Evolutionary conservation across 2,888 invertebrate species (phyloP).

Genomic region (Antitype chi): DNA sequence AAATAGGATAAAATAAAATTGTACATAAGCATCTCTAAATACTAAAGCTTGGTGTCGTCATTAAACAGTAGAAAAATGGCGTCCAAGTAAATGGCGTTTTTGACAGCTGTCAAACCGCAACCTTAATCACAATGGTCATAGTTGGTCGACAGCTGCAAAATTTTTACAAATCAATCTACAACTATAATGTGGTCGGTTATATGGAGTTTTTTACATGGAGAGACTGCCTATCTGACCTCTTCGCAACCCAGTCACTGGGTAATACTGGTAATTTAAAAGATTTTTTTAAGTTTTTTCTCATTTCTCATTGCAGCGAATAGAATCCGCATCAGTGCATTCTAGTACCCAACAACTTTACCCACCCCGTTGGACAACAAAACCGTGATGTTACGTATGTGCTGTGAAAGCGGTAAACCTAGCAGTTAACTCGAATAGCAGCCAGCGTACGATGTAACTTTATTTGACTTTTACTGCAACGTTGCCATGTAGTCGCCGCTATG

Average conservation of each 20-base stretch:
- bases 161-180: not conserved
- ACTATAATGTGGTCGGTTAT: no score
- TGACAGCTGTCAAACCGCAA: not conserved
- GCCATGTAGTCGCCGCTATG: constrained; percentile 23
- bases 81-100: not conserved
- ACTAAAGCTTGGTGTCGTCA: not conserved
- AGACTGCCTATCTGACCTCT: no score
- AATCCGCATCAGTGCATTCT: constrained; percentile 10
- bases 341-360: constrained; percentile 21
- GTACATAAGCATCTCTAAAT: not conserved
- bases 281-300: not conserved
- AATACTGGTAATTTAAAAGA: not conserved
- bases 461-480: constrained; percentile 52
- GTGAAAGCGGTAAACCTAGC: constrained; percentile 49
- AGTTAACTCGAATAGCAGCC: constrained; percentile 50
- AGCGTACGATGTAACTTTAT: constrained; percentile 49
- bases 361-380: constrained; percentile 22
- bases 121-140: not conserved
- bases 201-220: no score
- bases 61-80: not conserved
- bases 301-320: not conserved
- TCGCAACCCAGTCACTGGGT: no score
- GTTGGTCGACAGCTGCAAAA: not conserved
- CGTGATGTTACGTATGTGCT: constrained; percentile 38
- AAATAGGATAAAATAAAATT: not conserved